Evolutionary conservation across 1,140 invertebrate genomes (phyloP).

Genomic region (Heliconius nattereri): DNA sequence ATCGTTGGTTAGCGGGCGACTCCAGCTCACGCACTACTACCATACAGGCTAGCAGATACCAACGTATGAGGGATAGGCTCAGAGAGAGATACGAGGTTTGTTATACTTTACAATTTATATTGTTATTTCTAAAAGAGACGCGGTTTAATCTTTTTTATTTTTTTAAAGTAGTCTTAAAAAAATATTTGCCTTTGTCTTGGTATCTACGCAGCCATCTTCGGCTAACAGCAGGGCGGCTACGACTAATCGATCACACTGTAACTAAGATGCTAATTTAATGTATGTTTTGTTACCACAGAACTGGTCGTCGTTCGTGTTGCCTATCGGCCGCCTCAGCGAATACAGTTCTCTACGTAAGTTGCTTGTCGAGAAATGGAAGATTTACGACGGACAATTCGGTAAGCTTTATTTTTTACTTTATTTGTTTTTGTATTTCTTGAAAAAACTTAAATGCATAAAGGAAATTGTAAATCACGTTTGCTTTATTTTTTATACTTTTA

Average conservation of each 20-base stretch:
- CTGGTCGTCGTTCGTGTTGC: constrained; percentile 95
- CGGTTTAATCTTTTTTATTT: too few species aligned
- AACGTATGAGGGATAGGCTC: constrained; percentile 93
- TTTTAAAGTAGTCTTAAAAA: too few species aligned
- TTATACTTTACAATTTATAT: neutral
- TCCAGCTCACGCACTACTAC: constrained; percentile 87
- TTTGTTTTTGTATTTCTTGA: too few species aligned
- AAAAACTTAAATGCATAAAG: too few species aligned
- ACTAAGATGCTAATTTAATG: neutral
- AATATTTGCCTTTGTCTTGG: too few species aligned
- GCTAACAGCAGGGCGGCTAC: too few species aligned
- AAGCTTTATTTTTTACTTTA: constrained; percentile 51
- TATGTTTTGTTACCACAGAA: constrained; percentile 69
- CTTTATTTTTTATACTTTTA: too few species aligned
- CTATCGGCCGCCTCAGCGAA: constrained; percentile 97
- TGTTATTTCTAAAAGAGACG: neutral
- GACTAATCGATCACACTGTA: neutral
- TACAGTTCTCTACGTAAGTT: constrained; percentile 98
- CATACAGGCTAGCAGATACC: constrained; percentile 91
- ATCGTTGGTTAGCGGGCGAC: constrained; percentile 96
- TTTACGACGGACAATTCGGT: constrained; percentile 97
- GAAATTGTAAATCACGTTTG: too few species aligned
- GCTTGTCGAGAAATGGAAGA: constrained; percentile 97
- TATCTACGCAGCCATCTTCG: too few species aligned
- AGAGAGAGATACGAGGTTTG: constrained; percentile 88